phyloP scores from a whole-genome alignment of 2,888 invertebrate genomes.

The Crepidodera aurea region DNA sequence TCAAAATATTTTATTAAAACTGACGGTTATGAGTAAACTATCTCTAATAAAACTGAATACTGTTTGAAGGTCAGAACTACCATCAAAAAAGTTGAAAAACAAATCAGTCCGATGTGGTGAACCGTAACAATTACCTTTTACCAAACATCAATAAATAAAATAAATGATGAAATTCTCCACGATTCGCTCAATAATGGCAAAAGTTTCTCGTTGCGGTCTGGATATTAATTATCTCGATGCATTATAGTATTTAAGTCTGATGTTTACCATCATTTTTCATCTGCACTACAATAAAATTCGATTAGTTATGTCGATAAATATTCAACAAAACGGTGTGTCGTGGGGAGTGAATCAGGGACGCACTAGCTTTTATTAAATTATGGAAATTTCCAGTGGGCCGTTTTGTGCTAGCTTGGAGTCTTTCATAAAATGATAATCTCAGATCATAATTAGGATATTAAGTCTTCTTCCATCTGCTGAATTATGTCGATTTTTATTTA shows the following conservation, averaged over 20 bases:
- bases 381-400: constrained; percentile 31
- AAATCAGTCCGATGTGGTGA: constrained; percentile 2
- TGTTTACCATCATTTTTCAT: constrained; percentile 39
- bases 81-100: constrained; percentile 4
- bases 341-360: constrained; percentile 36
- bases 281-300: constrained; percentile 39
- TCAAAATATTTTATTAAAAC: too few relatives aligned
- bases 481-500: too few relatives aligned
- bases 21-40: too few relatives aligned
- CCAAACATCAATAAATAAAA: constrained; percentile 35
- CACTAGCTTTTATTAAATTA: constrained; percentile 19
- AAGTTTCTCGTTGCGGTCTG: constrained; percentile 31
- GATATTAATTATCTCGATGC: constrained; percentile 36
- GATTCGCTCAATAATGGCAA: constrained; percentile 34
- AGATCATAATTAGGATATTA: too few relatives aligned
- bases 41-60: too few relatives aligned
- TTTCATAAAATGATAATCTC: too few relatives aligned
- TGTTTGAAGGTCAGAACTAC: too few relatives aligned
- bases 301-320: constrained; percentile 37
- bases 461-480: too few relatives aligned
- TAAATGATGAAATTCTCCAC: constrained; percentile 35
- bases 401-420: too few relatives aligned
- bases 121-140: constrained; percentile 20
- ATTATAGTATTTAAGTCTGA: constrained; percentile 34
- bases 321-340: constrained; percentile 33